phyloP scores from a whole-genome alignment of 2,113 vertebrate species.

The Saguinus imperator region DNA sequence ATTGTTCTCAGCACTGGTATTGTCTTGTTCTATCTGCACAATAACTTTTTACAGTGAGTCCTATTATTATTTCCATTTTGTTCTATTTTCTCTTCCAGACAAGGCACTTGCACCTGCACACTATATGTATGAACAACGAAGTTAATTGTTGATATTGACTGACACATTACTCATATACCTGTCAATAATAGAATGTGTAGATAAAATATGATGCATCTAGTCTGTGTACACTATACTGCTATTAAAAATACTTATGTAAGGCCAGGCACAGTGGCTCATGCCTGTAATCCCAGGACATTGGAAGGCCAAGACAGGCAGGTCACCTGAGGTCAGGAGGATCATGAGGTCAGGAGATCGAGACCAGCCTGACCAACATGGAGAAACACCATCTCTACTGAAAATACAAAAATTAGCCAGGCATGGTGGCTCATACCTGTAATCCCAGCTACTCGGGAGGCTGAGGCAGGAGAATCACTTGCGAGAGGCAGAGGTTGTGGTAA shows the following conservation, averaged over 20 bases:
- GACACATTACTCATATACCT: neutral
- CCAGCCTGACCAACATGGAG: too few species aligned
- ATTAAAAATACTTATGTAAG: neutral
- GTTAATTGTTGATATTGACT: neutral
- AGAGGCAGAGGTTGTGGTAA: too few species aligned
- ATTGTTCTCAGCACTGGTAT: neutral
- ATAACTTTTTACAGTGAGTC: neutral
- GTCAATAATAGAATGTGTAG: neutral
- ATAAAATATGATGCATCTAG: neutral
- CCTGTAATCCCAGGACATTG: too few species aligned
- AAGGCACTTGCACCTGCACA: neutral
- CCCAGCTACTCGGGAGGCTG: too few species aligned
- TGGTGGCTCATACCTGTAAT: too few species aligned
- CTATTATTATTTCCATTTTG: neutral
- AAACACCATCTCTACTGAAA: too few species aligned
- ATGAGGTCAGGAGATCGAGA: too few species aligned
- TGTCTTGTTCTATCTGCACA: neutral
- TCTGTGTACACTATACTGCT: neutral
- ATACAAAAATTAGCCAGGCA: too few species aligned
- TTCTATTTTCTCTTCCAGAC: neutral
- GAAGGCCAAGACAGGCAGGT: too few species aligned
- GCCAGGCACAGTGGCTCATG: too few species aligned
- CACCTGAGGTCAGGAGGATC: too few species aligned
- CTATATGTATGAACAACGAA: neutral
- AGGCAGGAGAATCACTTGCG: too few species aligned